Evolutionary conservation across 2,797 vertebrate genomes (phyloP).

Genomic region (Myripristis murdjan): DNA sequence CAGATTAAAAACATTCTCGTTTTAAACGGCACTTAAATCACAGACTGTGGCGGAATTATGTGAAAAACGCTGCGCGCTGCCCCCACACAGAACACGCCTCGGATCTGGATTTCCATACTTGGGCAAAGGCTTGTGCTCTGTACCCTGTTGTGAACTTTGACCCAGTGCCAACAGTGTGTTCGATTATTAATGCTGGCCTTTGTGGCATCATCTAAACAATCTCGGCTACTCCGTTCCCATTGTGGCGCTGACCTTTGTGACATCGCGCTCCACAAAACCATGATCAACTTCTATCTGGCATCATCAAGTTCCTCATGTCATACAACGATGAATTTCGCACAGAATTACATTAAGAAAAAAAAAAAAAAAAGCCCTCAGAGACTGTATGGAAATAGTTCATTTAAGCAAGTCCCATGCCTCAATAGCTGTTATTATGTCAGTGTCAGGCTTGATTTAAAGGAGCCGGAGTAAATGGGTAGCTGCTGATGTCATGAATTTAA

Average conservation of each 20-base stretch:
- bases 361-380: too few relatives aligned
- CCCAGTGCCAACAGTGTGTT: not conserved
- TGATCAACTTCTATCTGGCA: too few relatives aligned
- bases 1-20: too few relatives aligned
- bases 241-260: not conserved
- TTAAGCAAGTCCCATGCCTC: slow-evolving; percentile 1
- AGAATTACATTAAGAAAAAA: not conserved
- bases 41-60: too few relatives aligned
- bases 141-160: not conserved
- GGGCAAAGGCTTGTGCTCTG: not conserved
- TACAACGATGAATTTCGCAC: not conserved
- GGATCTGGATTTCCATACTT: too few relatives aligned
- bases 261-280: not conserved
- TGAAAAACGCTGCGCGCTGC: too few relatives aligned
- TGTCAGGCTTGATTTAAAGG: slow-evolving; percentile 12
- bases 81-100: too few relatives aligned
- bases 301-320: not conserved
- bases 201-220: not conserved
- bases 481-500: not conserved
- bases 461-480: not conserved
- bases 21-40: too few relatives aligned
- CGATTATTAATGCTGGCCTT: not conserved
- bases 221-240: not conserved
- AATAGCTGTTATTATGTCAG: slow-evolving; percentile 6
- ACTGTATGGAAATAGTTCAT: not conserved